Base-by-base conservation (phyloP, 2,113 vertebrate species). In the Aegithalos caudatus region DNA sequence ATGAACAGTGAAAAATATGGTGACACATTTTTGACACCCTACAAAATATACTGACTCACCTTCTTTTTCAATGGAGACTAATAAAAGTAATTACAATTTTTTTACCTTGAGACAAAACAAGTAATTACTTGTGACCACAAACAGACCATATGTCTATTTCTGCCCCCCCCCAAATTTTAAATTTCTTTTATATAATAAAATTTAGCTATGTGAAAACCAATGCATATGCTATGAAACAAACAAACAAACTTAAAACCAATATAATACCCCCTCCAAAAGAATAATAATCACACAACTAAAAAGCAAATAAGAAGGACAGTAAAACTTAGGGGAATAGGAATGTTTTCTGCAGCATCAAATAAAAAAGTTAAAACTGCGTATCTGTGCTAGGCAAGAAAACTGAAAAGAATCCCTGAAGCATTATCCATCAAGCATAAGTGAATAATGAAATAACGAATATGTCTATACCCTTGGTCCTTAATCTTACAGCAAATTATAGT, bases 401-500 rank as follows among this genome's bases (percentile, higher is more conserved):
- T 81, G 61, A 88, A 80, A 88, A 95, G 84, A 97, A 97, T 95
- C 96, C 96, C 94, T 70, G 53, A 94, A 97, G 97, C 88, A 97
- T 97, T 97, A 97, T 94, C 96, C 97, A 97, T 96, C 88, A 97
- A 97, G 95, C 90, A 51, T 96, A 98, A 98, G 95, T 97, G 97
- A 98, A 97, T 97, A 98, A 97, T 97, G 92, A 97, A 97, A 95
- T 95, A 95, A 95, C 74, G 97, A 97, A 94, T 97, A 96, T 97
- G 96, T 96, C 97, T 97, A 96, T 96, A 97, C 88, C 96, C 94
- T 93, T 97, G 96, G 84, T 95, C 97, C 86, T 98, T 98, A 98
- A 98, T 98, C 97, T 98, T 97, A 97, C 97, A 98, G 98, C 96
- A 98, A 98, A 98, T 98, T 97, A 98, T 95, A 97, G 97, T 97